phyloP scores from a whole-genome alignment of 2,888 invertebrate genomes.

The Schizaphis graminum region DNA sequence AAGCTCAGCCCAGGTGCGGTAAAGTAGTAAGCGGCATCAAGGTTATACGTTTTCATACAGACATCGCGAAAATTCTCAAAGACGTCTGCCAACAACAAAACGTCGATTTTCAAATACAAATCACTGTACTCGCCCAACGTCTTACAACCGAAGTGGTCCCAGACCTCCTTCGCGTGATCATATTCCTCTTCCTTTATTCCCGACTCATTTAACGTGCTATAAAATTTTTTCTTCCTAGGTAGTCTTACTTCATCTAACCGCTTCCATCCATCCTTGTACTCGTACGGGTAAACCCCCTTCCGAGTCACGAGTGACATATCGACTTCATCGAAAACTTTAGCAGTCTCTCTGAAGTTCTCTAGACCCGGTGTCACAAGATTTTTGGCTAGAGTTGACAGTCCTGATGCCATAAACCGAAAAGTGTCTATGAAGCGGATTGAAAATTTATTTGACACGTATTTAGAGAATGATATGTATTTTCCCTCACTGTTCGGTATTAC shows the following conservation, averaged over 20 bases:
- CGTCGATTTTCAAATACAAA: conserved; percentile 70
- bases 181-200: no score
- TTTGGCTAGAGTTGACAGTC: no score
- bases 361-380: no score
- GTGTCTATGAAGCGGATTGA: no score
- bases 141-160: conserved; percentile 69
- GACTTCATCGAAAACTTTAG: no score
- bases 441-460: no score
- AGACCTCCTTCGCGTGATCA: conserved; percentile 67
- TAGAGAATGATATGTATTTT: no score
- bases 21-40: conserved; percentile 67
- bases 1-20: conserved; percentile 69
- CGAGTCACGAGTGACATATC: no score
- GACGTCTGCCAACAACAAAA: conserved; percentile 70
- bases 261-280: no score
- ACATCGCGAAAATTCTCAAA: conserved; percentile 70
- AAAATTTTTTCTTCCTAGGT: not conserved
- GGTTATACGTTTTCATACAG: conserved; percentile 69
- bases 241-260: conserved; percentile 66
- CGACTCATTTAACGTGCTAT: conserved; percentile 25
- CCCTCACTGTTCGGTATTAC: no score
- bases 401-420: no score
- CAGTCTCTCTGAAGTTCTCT: no score
- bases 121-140: conserved; percentile 70
- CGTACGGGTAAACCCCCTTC: conserved; percentile 44